Evolutionary conservation across 2,113 vertebrate species (phyloP), one percentile per base, ranked within the genome.

Genomic region (Malaclemys terrapin): DNA sequence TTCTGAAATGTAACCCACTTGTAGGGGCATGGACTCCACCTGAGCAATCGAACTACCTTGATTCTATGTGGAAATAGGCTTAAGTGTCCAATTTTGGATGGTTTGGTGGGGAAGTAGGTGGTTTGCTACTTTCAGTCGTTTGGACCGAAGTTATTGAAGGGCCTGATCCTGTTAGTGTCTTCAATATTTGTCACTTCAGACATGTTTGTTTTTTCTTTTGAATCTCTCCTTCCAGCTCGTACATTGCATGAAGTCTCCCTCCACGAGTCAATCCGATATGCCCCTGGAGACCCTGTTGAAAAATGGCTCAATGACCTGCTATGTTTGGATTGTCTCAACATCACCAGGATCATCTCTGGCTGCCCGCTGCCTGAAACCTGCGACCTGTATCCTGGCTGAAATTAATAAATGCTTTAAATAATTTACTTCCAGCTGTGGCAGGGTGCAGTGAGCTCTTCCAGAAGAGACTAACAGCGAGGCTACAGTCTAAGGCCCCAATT

Each of bases 241-340:
- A 98, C 98, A 0, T 94, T 99, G 85, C 99, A 99, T 0, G 99
- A 99, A 97, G 98, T 99, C 38, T 98, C 99, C 54, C 99, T 99
- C 38, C 99, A 99, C 1, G 99, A 99, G 97, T 99, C 99, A 1
- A 99, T 99, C 95, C 98, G 99, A 0, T 99, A 99, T 0, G 99
- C 99, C 8, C 99, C 99, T 0, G 99, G 99, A 25, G 99, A 99
- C 22, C 53, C 98, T 0, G 99, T 99, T 47, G 99, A 99, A 96
- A 99, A 99, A 98, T 99, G 99, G 99, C 98, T 99, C 45, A 99
- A 99, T 0, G 99, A 99, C n/a, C 94, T 99, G 88, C 98, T 99
- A 38, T 99, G 99, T 94, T 94, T 99, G 93, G 99, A 99, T 96
- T 99, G 99, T 92, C 98, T 99, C 94, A 99, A 84, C 96, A 99